A percentile compares a stretch with the other conserved stretches of the same genome.
These are phyloP conservation scores for Steatocranus sp. DNA, from an alignment of 2,797 vertebrate genomes.

Conservation along the genomic window DNA sequence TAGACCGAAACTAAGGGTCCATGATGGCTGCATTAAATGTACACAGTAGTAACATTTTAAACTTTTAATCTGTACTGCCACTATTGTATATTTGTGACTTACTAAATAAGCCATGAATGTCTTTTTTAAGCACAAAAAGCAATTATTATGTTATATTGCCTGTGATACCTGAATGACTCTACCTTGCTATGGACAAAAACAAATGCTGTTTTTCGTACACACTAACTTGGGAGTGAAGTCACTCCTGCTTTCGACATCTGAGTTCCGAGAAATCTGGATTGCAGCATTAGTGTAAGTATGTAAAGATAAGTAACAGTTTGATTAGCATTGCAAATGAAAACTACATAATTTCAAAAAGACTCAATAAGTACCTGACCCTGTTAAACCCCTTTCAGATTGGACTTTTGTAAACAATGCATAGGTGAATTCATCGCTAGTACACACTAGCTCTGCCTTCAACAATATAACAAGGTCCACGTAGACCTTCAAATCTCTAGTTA, in stretches of 20 bases:
- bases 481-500: constrained; percentile 57
- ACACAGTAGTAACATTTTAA: background rate
- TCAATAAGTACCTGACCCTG: constrained; percentile 63
- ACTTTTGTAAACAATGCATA: constrained; percentile 71
- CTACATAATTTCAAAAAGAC: constrained; percentile 49
- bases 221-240: background rate
- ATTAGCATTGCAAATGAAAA: constrained; percentile 33
- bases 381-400: constrained; percentile 62
- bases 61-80: background rate
- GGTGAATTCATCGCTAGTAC: constrained; percentile 67
- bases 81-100: background rate
- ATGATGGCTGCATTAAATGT: background rate
- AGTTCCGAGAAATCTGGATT: background rate
- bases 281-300: constrained; percentile 7
- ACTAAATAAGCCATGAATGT: background rate
- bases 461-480: constrained; percentile 15
- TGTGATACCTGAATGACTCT: background rate
- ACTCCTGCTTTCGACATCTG: background rate
- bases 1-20: background rate
- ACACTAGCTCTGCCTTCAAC: constrained; percentile 34
- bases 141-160: background rate
- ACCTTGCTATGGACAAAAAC: background rate
- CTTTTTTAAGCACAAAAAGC: background rate
- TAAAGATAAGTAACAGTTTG: constrained; percentile 21
- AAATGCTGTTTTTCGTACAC: background rate